phyloP scores from a whole-genome alignment of 2,797 vertebrate species.

The Cephalopachus bancanus region DNA sequence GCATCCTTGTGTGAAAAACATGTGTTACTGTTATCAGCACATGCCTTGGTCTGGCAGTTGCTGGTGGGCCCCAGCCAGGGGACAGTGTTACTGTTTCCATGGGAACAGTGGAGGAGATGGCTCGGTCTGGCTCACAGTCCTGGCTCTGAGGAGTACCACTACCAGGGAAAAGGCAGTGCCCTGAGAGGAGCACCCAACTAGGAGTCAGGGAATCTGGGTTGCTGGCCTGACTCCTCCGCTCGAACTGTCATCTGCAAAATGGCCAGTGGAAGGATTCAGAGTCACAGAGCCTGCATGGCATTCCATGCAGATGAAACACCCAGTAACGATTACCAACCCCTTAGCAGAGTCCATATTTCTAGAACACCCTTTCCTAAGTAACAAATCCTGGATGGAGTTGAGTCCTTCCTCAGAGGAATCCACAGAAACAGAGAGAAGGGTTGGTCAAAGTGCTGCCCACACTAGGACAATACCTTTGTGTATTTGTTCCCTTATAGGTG shows the following conservation, averaged over 20 bases:
- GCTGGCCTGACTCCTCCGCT: neutral
- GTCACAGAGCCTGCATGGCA: neutral
- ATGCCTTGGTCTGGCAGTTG: conserved; percentile 85
- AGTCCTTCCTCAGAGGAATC: neutral
- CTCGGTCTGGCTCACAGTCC: conserved; percentile 84
- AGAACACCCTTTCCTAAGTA: neutral
- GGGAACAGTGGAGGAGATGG: conserved; percentile 79
- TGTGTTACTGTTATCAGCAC: conserved; percentile 85
- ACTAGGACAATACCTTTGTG: neutral
- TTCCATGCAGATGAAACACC: neutral
- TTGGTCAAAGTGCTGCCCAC: neutral
- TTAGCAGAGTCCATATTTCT: neutral
- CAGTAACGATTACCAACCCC: neutral
- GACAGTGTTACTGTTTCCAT: conserved; percentile 85
- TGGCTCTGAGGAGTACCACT: conserved; percentile 61
- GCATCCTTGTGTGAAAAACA: conserved; percentile 81
- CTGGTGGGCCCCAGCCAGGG: conserved; percentile 82
- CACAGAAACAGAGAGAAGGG: neutral
- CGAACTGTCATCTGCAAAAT: neutral
- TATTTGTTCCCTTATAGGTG: neutral
- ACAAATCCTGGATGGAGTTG: neutral
- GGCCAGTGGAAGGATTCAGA: neutral
- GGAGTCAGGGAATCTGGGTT: neutral
- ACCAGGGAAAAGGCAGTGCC: conserved; percentile 69
- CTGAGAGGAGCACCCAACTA: conserved; percentile 21